Base-by-base conservation (phyloP, 37 sponge, comb jelly and placozoan genomes). In the Haliclona indistincta region DNA sequence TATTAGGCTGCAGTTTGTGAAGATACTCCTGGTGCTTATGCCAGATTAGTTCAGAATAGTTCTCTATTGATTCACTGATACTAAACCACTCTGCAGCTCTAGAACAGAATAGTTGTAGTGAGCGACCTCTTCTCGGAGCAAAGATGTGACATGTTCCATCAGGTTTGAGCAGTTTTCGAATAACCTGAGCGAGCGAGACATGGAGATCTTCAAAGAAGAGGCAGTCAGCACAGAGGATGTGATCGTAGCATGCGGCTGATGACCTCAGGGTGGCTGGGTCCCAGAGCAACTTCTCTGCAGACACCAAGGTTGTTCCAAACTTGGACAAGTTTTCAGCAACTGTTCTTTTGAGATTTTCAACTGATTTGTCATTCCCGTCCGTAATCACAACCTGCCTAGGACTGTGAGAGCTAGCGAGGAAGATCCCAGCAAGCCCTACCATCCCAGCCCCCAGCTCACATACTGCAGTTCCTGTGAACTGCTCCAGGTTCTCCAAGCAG, bases 361-460 rank as follows among this genome's bases (percentile, higher is more conserved):
- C 72, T 15, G 84, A 84, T 7, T 36, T 52, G 17, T 61, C 37
- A 36, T 89, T 89, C 33, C 89, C 89, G 56, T 89, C 89, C 17
- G 89, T 83, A 4, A 89, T 68, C 5, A 78, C 0, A 3, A 89
- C 84, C 28, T 73, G 38, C 26, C 73, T 69, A 6, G 84, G 84
- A 5, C 58, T 32, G 10, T 67, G 33, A 7, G 84, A 73, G 33
- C 35, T 11, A 23, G 89, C 89, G 5, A 83, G 63, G 67, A 76
- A 56, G 7, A 91, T 3, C 4, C 87, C 92, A 73, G 92, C 92
- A 0, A 91, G 70, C 13, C 72, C 87, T 6, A 88, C 83, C 92
- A 91, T 91, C 17, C 92, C 92, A 62, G 78, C 55, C 11, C 92
- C 92, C 2, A 91, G 75, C 42, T 91, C 92, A 82, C 87, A 86